Evolutionary conservation across 2,888 invertebrate genomes (phyloP), one percentile per base, ranked within the genome.

Genomic region (Andrena fulva): DNA sequence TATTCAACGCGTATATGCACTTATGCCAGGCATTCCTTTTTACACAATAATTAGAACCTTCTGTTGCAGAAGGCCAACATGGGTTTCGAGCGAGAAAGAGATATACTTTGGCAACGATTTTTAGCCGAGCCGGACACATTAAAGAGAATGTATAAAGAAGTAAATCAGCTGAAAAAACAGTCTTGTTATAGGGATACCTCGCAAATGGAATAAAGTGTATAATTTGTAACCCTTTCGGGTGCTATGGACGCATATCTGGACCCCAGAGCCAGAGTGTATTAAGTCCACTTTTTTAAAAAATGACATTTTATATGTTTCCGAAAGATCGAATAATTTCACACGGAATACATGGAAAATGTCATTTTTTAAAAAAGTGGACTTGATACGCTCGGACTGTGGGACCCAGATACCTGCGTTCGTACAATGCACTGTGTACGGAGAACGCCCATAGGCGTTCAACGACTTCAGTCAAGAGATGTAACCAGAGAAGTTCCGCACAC

Each of bases 61-160:
- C 70, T 20, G 2, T 82, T 84, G 12, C 80, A 93, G 94, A 91
- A 88, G 63, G 90, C 89, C 54, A 88, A 89, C 6, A 73, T 59
- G 50, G 79, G 80, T 33, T 82, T 92, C 20, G 91, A 92, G 60
- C 85, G 92, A 52, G 91, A 93, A 77, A 91, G 88, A 33, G 74
- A 79, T 7, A 90, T 92, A 35, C 80, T 94, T 6, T 94, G 94
- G 94, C 94, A 94, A 77, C 90, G 89, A 77, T 94, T 93, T 79
- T 80, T 94, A 75, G 89, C 89, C 2, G 88, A 92, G 80, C 92
- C 92, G 7, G 89, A 91, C 16, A 74, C 67, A 0, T 59, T 89
- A 12, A 82, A 48, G 54, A 42, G n/a, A 42, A 69, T 20, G 8
- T 67, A 87, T 33, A 54, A 80, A 27, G 76, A 82, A 31, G 29